Conservation (phyloP, 30 jellyfish, hydroid and myxozoan species). For the Rhopilema esculentum region DNA sequence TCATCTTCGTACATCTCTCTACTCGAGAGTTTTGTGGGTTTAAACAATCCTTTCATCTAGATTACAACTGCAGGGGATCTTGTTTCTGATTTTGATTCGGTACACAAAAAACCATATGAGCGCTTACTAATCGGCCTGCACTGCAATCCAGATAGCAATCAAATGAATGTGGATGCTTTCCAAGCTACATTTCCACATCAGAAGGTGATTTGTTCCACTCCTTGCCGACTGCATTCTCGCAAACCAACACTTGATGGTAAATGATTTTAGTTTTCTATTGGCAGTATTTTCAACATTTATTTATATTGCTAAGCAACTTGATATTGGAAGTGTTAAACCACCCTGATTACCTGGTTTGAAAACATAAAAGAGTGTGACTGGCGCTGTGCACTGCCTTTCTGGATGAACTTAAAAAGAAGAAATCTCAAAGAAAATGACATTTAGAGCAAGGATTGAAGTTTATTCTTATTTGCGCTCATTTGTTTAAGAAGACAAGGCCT, state of each 20-base stretch:
- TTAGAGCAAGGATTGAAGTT: too few relatives aligned
- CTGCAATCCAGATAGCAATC: background rate
- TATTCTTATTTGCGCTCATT: too few relatives aligned
- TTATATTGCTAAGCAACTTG: too few relatives aligned
- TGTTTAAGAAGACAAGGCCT: too few relatives aligned
- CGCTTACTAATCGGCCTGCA: conserved; percentile 76
- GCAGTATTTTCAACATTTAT: background rate
- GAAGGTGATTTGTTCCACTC: conserved; percentile 74
- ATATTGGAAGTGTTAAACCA: too few relatives aligned
- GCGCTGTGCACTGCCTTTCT: too few relatives aligned
- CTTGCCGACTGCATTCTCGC: conserved; percentile 84
- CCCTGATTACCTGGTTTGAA: too few relatives aligned
- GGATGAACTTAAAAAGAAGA: too few relatives aligned
- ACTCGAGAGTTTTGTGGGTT: too few relatives aligned
- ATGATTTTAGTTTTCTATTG: background rate
- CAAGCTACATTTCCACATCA: conserved; percentile 38
- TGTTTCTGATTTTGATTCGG: conserved; percentile 74
- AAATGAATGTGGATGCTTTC: background rate
- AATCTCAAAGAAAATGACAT: too few relatives aligned
- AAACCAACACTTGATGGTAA: conserved; percentile 82
- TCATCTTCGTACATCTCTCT: too few relatives aligned
- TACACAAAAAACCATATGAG: conserved; percentile 90
- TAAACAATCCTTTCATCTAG: background rate
- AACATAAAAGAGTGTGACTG: too few relatives aligned
- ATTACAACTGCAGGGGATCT: conserved; percentile 77